Evolutionary conservation across 2,888 invertebrate species (phyloP).

Genomic region (Lepetodrilus schrolli): DNA sequence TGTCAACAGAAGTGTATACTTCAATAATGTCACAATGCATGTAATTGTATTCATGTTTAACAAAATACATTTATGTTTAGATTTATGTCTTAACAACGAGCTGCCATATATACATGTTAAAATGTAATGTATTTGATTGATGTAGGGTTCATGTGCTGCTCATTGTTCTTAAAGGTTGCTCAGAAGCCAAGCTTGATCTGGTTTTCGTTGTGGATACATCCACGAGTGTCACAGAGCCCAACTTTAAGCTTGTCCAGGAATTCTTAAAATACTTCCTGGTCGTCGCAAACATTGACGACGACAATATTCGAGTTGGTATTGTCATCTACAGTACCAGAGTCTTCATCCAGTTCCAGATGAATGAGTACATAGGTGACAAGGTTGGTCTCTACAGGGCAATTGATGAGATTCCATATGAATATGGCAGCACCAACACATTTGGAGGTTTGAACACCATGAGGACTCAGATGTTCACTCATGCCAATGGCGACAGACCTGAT

Average conservation of each 20-base stretch:
- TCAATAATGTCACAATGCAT: no score
- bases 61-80: no score
- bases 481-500: constrained; percentile 61
- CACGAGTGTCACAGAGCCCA: constrained; percentile 46
- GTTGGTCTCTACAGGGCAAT: constrained; percentile 54
- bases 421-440: constrained; percentile 69
- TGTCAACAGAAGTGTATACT: no score
- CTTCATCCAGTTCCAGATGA: constrained; percentile 57
- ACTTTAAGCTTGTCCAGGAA: constrained; percentile 46
- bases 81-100: no score
- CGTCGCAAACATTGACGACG: constrained; percentile 53
- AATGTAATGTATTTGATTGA: no score
- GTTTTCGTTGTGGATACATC: constrained; percentile 57
- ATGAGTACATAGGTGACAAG: constrained; percentile 40
- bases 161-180: constrained; percentile 42
- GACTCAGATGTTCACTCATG: constrained; percentile 52
- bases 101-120: no score
- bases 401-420: constrained; percentile 55
- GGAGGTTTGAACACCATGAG: constrained; percentile 64
- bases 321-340: constrained; percentile 58
- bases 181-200: constrained; percentile 47
- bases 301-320: constrained; percentile 62
- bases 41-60: no score
- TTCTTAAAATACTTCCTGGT: constrained; percentile 48
- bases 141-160: no score